Percentiles rank a stretch among this genome's conserved stretches.
These are phyloP conservation scores for Ichneumon xanthorius DNA, from an alignment of 2,888 invertebrate genomes.

Conservation along the genomic window DNA sequence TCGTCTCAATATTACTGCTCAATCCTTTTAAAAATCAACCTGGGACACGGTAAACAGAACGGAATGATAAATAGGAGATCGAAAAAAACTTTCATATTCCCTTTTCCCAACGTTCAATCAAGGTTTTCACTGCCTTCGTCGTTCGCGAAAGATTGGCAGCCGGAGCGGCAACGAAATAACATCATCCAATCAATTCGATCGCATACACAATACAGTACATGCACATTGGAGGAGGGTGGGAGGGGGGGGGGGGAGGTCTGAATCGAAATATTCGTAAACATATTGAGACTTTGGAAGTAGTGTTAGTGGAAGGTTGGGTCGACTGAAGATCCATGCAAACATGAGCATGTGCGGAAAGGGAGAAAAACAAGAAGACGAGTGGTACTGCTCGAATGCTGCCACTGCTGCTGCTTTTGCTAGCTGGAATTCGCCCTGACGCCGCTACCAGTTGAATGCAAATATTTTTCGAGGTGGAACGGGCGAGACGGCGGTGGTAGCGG, in stretches of 20 bases:
- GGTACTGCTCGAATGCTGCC: slow-evolving; percentile 39
- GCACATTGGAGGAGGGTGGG: not conserved
- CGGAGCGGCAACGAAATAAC: not conserved
- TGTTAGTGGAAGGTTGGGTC: slow-evolving; percentile 20
- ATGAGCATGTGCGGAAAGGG: slow-evolving; percentile 70
- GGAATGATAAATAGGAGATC: slow-evolving; percentile 28
- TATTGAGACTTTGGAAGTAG: slow-evolving; percentile 51
- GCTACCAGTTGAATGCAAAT: slow-evolving; percentile 79
- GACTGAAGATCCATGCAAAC: slow-evolving; percentile 78
- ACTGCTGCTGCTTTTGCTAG: slow-evolving; percentile 44
- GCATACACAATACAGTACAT: not conserved
- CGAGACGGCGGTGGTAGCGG: slow-evolving; percentile 26
- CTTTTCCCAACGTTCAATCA: slow-evolving; percentile 1
- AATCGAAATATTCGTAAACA: slow-evolving; percentile 56
- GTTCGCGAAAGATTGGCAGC: not conserved
- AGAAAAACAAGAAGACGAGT: slow-evolving; percentile 73
- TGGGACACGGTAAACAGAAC: not conserved
- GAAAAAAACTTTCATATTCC: not conserved
- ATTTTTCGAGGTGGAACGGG: slow-evolving; percentile 73
- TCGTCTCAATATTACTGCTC: no score
- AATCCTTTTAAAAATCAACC: not conserved
- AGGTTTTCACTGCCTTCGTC: not conserved
- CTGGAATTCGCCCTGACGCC: slow-evolving; percentile 56
- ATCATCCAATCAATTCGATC: slow-evolving; percentile 33
- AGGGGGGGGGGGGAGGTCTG: not conserved